Evolutionary conservation across 2,797 vertebrate genomes (phyloP).

Genomic region (Melanotaenia parkinsoni): DNA sequence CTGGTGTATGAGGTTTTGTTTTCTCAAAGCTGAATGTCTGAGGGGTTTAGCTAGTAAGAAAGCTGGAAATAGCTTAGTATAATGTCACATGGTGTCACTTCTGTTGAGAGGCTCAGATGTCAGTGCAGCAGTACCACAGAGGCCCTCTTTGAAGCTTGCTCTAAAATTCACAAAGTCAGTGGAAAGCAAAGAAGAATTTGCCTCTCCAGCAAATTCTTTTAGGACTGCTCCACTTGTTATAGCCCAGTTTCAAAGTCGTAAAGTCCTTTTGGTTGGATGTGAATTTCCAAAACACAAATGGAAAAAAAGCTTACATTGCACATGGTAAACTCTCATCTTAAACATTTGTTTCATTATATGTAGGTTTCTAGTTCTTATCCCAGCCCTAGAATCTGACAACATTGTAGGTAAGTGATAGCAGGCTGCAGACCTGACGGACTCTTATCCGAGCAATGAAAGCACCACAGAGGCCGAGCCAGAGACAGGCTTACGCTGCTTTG

Average conservation of each 20-base stretch:
- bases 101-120: conserved; percentile 54
- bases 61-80: conserved; percentile 47
- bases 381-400: conserved; percentile 37
- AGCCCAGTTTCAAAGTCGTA: conserved; percentile 39
- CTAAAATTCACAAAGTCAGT: conserved; percentile 50
- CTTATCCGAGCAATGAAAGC: conserved; percentile 39
- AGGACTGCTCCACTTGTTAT: conserved; percentile 23
- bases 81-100: conserved; percentile 47
- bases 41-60: conserved; percentile 25
- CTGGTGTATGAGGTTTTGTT: conserved; percentile 38
- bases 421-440: conserved; percentile 53
- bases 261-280: conserved; percentile 26
- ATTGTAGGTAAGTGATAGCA: conserved; percentile 39
- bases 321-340: conserved; percentile 21
- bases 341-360: conserved; percentile 29
- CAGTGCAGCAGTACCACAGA: conserved; percentile 34
- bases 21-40: conserved; percentile 42
- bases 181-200: conserved; percentile 39
- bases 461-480: conserved; percentile 47
- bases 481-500: conserved; percentile 64
- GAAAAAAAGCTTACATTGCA: conserved; percentile 12
- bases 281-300: conserved; percentile 21
- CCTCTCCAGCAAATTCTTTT: conserved; percentile 42
- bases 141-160: conserved; percentile 47
- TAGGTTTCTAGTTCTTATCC: conserved; percentile 17